These are phyloP conservation scores for Copidosoma aretas DNA, from an alignment of 2,888 invertebrate genomes.

Conservation along the genomic window DNA sequence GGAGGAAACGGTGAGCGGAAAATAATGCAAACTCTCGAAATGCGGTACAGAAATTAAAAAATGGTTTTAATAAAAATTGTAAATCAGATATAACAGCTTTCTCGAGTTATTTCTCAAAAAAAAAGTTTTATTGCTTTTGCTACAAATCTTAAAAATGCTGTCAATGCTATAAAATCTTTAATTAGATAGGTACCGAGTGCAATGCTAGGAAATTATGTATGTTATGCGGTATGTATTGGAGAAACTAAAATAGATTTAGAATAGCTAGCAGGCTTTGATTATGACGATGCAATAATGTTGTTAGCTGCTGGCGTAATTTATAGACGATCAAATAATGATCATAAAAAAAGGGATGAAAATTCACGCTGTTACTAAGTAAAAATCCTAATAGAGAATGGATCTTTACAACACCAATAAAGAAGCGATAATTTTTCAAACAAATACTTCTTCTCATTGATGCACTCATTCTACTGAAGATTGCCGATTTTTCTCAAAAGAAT, in stretches of 20 bases:
- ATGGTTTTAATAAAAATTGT: not conserved
- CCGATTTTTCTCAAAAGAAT: too few species aligned
- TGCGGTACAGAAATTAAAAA: not conserved
- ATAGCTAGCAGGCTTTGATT: not conserved
- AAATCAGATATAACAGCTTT: not conserved
- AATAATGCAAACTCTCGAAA: slow-evolving; percentile 8
- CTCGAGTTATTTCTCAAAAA: not conserved
- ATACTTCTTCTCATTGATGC: too few species aligned
- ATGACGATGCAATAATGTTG: not conserved
- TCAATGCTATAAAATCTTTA: not conserved
- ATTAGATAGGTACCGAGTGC: not conserved
- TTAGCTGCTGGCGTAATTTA: not conserved
- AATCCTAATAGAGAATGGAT: too few species aligned
- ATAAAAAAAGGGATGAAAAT: not conserved
- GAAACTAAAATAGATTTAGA: not conserved
- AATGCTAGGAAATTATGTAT: not conserved
- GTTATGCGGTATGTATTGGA: not conserved
- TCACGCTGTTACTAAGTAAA: not conserved
- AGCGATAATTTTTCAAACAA: too few species aligned
- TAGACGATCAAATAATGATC: not conserved
- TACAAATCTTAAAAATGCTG: not conserved
- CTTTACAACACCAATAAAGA: too few species aligned
- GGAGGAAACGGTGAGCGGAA: not conserved
- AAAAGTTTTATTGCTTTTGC: not conserved
- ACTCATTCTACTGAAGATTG: too few species aligned